These are phyloP conservation scores for Manduca sexta DNA, from an alignment of 1,140 invertebrate genomes.

Conservation along the genomic window DNA sequence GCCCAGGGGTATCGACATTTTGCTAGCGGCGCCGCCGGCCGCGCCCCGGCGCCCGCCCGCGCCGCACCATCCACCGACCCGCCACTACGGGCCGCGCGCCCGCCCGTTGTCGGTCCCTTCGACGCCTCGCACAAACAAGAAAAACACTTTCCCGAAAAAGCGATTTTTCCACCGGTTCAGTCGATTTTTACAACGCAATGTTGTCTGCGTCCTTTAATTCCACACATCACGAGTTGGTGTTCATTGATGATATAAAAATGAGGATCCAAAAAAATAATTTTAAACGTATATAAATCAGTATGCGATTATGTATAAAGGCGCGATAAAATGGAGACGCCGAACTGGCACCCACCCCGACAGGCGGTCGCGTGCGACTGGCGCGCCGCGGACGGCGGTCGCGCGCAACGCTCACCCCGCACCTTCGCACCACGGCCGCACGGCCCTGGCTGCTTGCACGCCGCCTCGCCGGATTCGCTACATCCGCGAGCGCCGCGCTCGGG, in stretches of 20 bases:
- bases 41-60: slow-evolving; percentile 64
- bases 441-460: slow-evolving; percentile 15
- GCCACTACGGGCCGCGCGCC: slow-evolving; percentile 45
- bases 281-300: slow-evolving; percentile 18
- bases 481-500: slow-evolving; percentile 20
- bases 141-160: slow-evolving; percentile 55
- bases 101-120: slow-evolving; percentile 31
- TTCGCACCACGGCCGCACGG: slow-evolving; percentile 12
- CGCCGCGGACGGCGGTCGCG: slow-evolving; percentile 25
- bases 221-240: slow-evolving; percentile 35
- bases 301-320: slow-evolving; percentile 31
- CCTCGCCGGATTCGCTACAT: slow-evolving; percentile 15
- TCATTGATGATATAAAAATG: slow-evolving; percentile 19
- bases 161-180: slow-evolving; percentile 27
- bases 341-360: slow-evolving; percentile 36
- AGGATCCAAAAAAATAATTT: slow-evolving; percentile 10
- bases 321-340: slow-evolving; percentile 25
- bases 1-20: slow-evolving; percentile 70
- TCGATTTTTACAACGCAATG: slow-evolving; percentile 25
- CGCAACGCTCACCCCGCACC: slow-evolving; percentile 32
- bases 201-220: slow-evolving; percentile 9
- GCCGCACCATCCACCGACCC: slow-evolving; percentile 62
- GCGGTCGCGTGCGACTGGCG: slow-evolving; percentile 56
- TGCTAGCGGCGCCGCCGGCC: slow-evolving; percentile 68
- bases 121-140: slow-evolving; percentile 36